phyloP scores from a whole-genome alignment of 1,140 invertebrate genomes.

The Steinernema khuongi region DNA sequence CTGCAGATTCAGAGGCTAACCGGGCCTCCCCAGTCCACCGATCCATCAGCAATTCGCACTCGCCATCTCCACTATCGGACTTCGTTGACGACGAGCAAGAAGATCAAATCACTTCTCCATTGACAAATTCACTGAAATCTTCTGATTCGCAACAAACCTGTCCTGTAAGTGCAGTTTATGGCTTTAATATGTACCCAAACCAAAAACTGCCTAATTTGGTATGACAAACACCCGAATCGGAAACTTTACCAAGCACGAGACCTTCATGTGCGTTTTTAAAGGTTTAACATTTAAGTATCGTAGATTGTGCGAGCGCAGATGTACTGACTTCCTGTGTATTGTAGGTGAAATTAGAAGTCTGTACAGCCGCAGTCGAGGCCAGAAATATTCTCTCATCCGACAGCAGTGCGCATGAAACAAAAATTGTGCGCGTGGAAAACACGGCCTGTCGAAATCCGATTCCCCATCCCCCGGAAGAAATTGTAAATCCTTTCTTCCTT shows the following conservation, averaged over 20 bases:
- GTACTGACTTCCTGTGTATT: background rate
- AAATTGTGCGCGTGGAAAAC: conserved; percentile 12
- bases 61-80: background rate
- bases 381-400: background rate
- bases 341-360: conserved; percentile 17
- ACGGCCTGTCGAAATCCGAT: background rate
- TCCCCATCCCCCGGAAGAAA: background rate
- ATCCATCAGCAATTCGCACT: background rate
- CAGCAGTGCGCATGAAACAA: conserved; percentile 13
- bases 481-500: background rate
- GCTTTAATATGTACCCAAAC: too few relatives aligned
- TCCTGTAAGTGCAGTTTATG: too few relatives aligned
- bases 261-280: too few relatives aligned
- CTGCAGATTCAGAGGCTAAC: background rate
- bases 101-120: background rate
- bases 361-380: conserved; percentile 4
- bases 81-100: background rate
- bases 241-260: too few relatives aligned
- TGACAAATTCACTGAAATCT: background rate
- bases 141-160: background rate
- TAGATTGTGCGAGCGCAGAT: background rate
- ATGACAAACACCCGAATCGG: too few relatives aligned
- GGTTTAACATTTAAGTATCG: too few relatives aligned
- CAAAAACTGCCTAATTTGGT: too few relatives aligned
- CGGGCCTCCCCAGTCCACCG: background rate